Conservation (phyloP, 2,888 invertebrate genomes). For the Fissipunctia ypsillon region DNA sequence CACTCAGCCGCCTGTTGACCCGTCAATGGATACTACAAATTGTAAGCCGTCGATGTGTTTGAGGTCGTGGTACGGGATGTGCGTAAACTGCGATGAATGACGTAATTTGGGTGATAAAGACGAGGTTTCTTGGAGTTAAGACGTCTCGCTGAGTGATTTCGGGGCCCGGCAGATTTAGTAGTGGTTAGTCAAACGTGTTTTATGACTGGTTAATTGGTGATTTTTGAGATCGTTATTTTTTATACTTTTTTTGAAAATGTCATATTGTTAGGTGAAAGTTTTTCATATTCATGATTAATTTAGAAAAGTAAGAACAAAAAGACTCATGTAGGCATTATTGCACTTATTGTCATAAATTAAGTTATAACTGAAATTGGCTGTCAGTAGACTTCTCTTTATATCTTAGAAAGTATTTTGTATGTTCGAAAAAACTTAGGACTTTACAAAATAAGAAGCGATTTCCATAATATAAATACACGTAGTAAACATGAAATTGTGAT, state of each 20-base stretch:
- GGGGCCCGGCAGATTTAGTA: slow-evolving; percentile 76
- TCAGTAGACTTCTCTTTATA: too few relatives aligned
- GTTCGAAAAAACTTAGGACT: too few relatives aligned
- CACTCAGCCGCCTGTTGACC: slow-evolving; percentile 8
- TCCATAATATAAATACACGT: too few relatives aligned
- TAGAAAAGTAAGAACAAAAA: too few relatives aligned
- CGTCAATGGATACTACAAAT: slow-evolving; percentile 67
- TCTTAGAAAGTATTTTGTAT: too few relatives aligned
- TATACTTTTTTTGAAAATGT: neutral
- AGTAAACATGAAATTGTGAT: too few relatives aligned
- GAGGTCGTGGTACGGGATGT: slow-evolving; percentile 65
- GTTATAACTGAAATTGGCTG: too few relatives aligned
- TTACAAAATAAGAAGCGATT: too few relatives aligned
- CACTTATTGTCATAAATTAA: too few relatives aligned
- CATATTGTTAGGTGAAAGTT: neutral
- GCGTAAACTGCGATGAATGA: slow-evolving; percentile 86
- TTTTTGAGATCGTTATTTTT: slow-evolving; percentile 42
- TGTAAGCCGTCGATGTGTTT: slow-evolving; percentile 50
- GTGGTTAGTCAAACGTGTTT: slow-evolving; percentile 67
- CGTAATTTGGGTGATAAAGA: slow-evolving; percentile 87
- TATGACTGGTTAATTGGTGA: slow-evolving; percentile 70
- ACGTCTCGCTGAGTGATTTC: slow-evolving; percentile 84
- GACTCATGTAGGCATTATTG: too few relatives aligned
- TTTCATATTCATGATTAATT: too few relatives aligned
- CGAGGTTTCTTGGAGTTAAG: slow-evolving; percentile 84